Percentiles rank a stretch among this genome's conserved stretches.
These are phyloP conservation scores for Leptoclinus maculatus DNA, from an alignment of 2,797 vertebrate species.

Conservation along the genomic window DNA sequence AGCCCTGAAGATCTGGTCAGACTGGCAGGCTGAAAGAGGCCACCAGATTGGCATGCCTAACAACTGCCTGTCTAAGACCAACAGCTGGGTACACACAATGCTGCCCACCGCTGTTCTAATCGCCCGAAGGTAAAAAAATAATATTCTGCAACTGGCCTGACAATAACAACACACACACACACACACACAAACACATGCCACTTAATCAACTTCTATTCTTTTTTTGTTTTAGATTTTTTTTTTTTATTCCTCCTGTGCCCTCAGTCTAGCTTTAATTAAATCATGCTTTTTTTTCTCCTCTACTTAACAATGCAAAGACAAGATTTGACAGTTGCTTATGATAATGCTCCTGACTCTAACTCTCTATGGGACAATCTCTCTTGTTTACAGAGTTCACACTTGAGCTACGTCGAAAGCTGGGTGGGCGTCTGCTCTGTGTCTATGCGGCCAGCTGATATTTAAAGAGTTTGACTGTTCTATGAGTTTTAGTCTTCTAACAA, in stretches of 20 bases:
- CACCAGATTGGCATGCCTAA: constrained; percentile 73
- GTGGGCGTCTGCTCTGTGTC: constrained; percentile 42
- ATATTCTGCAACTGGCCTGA: constrained; percentile 50
- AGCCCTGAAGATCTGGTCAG: constrained; percentile 69
- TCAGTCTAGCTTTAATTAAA: constrained; percentile 72
- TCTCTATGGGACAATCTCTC: constrained; percentile 66
- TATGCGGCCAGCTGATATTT: constrained; percentile 55
- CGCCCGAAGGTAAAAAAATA: constrained; percentile 58
- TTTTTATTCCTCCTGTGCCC: constrained; percentile 50
- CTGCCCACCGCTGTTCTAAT: constrained; percentile 43
- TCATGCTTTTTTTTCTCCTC: constrained; percentile 43
- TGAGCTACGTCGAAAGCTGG: constrained; percentile 49
- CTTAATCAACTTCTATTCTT: constrained; percentile 54
- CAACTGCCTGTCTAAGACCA: constrained; percentile 63
- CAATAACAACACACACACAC: constrained; percentile 51
- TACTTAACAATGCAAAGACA: constrained; percentile 69
- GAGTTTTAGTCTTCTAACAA: constrained; percentile 47
- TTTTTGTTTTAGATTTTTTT: background rate
- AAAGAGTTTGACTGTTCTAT: constrained; percentile 61
- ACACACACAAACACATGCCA: constrained; percentile 45
- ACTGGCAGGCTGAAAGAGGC: constrained; percentile 67
- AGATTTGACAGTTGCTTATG: constrained; percentile 74
- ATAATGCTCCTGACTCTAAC: constrained; percentile 65
- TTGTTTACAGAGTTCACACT: constrained; percentile 77
- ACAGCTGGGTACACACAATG: constrained; percentile 63